Evolutionary conservation across 2,113 vertebrate genomes (phyloP).

Genomic region (Sigmodon hispidus): DNA sequence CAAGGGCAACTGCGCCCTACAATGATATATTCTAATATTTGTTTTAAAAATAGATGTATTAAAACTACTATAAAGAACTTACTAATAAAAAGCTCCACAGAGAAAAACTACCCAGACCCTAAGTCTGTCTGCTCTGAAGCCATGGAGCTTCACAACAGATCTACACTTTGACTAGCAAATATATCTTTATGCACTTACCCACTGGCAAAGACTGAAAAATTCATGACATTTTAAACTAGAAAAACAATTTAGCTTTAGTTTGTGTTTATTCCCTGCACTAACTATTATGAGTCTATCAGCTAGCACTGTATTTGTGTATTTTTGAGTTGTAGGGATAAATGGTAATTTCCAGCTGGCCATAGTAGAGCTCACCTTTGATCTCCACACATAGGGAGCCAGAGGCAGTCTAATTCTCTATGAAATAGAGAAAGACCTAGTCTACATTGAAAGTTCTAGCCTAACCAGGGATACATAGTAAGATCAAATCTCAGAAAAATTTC

Average conservation of each 20-base stretch:
- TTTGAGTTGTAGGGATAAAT: neutral
- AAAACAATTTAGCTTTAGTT: neutral
- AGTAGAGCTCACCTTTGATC: neutral
- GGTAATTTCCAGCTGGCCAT: neutral
- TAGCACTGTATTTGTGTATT: neutral
- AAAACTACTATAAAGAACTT: neutral
- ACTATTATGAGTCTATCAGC: no score
- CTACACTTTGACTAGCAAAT: neutral
- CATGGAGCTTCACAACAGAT: rapidly evolving
- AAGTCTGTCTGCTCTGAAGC: neutral
- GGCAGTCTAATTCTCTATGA: neutral
- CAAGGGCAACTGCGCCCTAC: no score
- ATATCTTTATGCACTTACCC: neutral
- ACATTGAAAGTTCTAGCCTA: neutral
- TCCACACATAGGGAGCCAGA: neutral
- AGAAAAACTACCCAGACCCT: neutral
- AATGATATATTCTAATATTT: neutral
- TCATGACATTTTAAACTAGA: neutral
- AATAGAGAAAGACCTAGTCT: neutral
- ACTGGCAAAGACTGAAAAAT: neutral
- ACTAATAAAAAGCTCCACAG: neutral
- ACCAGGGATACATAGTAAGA: neutral
- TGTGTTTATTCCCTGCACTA: neutral
- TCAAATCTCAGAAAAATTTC: neutral
- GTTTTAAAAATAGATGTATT: neutral